Base-by-base conservation (phyloP, 2,797 vertebrate species). In the Alauda arvensis region DNA sequence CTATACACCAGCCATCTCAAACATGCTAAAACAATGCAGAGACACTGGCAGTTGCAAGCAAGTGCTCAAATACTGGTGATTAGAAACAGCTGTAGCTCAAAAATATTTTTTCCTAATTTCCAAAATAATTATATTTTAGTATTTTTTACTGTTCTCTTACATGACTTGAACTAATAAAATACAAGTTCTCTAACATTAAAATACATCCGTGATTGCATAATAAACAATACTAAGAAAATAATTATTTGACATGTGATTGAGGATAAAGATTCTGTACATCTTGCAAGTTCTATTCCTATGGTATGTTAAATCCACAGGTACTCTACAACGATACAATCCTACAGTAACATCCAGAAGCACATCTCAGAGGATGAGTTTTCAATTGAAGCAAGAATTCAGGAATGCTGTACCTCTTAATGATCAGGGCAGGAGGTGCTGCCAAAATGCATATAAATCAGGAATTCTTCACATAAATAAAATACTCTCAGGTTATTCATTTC, bases 391-490 rank as follows among this genome's bases (percentile, higher is more conserved):
- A 80, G 83, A 93, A 92, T 92, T 87, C 63, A 90, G 77, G 85
- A 95, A 77, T 69, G 71, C 90, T 79, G 80, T 92, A 93, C 81
- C 69, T 91, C 80, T 78, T 77, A 89, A 87, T 12, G 40, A 88
- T 28, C 0, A 0, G 70, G 87, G 71, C 63, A 89, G 61, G 42
- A 91, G 46, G 33, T 63, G 39, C 61, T 67, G 77, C 67, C 76
- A 92, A 53, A 81, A 77, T 1, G 18, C 31, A 4, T 88, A 94
- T 61, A 95, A 94, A 96, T 93, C 84, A 93, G 85, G 87, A 95
- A 91, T 81, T 94, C 74, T 94, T 93, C 75, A 95, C 95, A 94
- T 95, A 96, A 96, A 96, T 95, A 96, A 93, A 95, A 83, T 72
- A 94, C 71, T 96, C 90, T 90, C 51, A 28, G 19, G 59, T 62